Evolutionary conservation across 2,888 invertebrate genomes (phyloP).

Genomic region (Hanleya hanleyi): DNA sequence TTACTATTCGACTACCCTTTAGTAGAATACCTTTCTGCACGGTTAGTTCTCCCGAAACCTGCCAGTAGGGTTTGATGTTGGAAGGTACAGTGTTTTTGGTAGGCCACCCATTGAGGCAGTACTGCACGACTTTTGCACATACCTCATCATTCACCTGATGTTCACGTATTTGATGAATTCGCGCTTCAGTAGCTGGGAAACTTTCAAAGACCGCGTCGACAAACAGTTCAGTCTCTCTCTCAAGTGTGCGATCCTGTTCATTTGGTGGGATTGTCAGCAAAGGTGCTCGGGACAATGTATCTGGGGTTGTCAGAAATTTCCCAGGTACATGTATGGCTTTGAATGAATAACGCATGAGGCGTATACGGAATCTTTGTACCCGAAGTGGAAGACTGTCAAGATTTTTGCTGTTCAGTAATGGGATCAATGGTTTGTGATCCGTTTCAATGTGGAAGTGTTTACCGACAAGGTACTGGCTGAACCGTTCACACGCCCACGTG

Average conservation of each 20-base stretch:
- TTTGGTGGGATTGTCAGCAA: no score
- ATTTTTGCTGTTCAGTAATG: background rate
- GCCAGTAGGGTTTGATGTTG: conserved; percentile 4
- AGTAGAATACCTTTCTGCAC: conserved; percentile 10
- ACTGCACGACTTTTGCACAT: no score
- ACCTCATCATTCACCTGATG: no score
- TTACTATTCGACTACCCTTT: conserved; percentile 15
- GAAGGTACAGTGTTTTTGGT: conserved; percentile 16
- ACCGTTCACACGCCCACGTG: background rate
- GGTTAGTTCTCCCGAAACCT: conserved; percentile 12
- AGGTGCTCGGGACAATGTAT: no score
- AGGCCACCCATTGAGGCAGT: conserved; percentile 14
- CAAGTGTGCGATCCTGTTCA: no score
- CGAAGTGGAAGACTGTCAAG: background rate
- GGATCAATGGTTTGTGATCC: background rate
- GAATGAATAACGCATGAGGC: no score
- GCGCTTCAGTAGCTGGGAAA: no score
- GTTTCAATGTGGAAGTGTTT: background rate
- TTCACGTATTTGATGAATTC: no score
- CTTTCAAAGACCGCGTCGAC: no score
- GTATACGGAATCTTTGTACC: background rate
- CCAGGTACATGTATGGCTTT: background rate
- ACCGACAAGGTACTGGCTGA: background rate
- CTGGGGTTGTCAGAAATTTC: no score
- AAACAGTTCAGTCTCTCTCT: no score